Evolutionary conservation across 2,797 vertebrate genomes (phyloP), one percentile per base, ranked within the genome.

Genomic region (Ceryle rudis): DNA sequence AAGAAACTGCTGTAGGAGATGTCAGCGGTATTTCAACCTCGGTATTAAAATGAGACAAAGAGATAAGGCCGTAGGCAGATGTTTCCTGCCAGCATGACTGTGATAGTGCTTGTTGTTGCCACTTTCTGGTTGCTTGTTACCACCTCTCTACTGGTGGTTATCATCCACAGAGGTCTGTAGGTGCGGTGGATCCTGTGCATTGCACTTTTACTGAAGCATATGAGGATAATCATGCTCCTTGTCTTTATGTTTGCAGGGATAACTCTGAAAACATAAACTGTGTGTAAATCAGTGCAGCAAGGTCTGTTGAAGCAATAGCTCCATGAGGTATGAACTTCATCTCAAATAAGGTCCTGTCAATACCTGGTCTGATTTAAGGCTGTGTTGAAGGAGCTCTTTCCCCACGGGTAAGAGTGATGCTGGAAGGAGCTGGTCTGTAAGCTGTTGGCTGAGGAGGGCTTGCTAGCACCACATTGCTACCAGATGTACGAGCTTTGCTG

Each of bases 331-430:
- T 83, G 80, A 90, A 72, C 75, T 72, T 94, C 0, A 6, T 81
- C 51, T 93, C 51, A 90, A 89, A 92, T 90, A 93, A 91, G 80
- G 39, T 55, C 44, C 42, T 97, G 95, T 96, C 94, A 81, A 22
- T 96, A 96, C 92, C 89, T 96, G 92, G 7, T 78, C 84, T 96
- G 94, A 96, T 95, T 96, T 96, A 95, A 93, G 61, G 61, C 70
- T 80, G 0, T 6, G 8, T 29, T 78, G 81, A 73, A 92, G 85
- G 71, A 93, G 95, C 93, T 94, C 44, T 91, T 94, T 93, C 85
- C 73, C 80, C 5, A 3, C 1, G 21, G 70, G 29, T 28, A 33
- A 91, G 91, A 79, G 67, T 46, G 57, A 37, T 75, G 33, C 70
- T 90, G 90, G 83, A 94, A 93, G 57, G 73, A 93, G 31, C 25